Percentiles rank a stretch among this genome's conserved stretches.
phyloP scores from a whole-genome alignment of 2,888 invertebrate species.

The Notodonta ziczac region DNA sequence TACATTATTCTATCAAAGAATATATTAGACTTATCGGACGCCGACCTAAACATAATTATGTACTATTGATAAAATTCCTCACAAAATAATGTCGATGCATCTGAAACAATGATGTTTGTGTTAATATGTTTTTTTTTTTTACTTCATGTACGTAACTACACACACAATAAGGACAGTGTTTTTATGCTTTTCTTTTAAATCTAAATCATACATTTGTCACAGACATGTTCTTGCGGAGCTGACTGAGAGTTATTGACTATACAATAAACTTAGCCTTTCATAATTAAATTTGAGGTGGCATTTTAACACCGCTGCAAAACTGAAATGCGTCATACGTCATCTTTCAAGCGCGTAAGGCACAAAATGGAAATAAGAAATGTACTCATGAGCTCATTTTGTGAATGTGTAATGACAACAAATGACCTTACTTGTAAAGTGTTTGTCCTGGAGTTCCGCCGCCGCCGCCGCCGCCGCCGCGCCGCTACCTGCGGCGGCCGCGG shows the following conservation, averaged over 20 bases:
- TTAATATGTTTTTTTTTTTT: not conserved
- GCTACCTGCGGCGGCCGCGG: conserved; percentile 32
- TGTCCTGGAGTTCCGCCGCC: conserved; percentile 25
- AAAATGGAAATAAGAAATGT: no score
- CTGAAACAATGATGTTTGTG: conserved; percentile 35
- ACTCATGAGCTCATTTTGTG: not conserved
- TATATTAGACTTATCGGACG: not conserved
- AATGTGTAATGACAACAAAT: conserved; percentile 3
- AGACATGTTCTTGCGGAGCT: no score
- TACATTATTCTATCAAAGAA: not conserved
- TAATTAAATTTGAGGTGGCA: no score
- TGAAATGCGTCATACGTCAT: no score
- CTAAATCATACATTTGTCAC: no score
- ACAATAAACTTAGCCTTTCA: no score
- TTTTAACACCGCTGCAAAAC: no score
- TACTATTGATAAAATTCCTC: conserved; percentile 33
- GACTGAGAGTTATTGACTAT: no score
- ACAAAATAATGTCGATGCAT: conserved; percentile 38
- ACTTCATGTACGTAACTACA: no score
- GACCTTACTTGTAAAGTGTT: conserved; percentile 32
- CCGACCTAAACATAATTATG: conserved; percentile 15
- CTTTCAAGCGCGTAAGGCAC: no score
- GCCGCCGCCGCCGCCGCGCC: not conserved
- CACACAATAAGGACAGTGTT: no score
- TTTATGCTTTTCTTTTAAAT: no score